phyloP scores from a whole-genome alignment of 1,140 invertebrate genomes.

The Nixonia krombeini region DNA sequence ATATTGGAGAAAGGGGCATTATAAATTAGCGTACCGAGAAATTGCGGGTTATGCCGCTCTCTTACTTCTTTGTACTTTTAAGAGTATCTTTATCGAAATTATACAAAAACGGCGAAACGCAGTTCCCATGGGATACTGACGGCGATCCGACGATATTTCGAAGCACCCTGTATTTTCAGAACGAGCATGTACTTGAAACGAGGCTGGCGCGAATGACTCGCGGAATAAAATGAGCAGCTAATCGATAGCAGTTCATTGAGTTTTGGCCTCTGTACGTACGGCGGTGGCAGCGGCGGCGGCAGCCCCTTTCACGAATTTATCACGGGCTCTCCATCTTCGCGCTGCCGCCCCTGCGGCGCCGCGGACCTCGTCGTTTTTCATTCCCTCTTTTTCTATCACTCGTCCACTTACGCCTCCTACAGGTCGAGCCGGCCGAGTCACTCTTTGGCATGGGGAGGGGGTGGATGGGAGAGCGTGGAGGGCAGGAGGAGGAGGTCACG shows the following conservation, averaged over 20 bases:
- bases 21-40: too few relatives aligned
- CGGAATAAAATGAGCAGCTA: conserved; percentile 62
- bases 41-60: too few relatives aligned
- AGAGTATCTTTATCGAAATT: too few relatives aligned
- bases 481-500: conserved; percentile 51
- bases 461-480: conserved; percentile 7
- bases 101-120: too few relatives aligned
- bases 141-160: too few relatives aligned
- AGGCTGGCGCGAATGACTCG: conserved; percentile 47
- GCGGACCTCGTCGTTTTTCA: conserved; percentile 36
- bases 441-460: not conserved
- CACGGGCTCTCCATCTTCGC: conserved; percentile 12
- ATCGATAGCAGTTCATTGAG: conserved; percentile 69
- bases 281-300: too few relatives aligned
- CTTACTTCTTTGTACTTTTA: too few relatives aligned
- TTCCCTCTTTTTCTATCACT: conserved; percentile 25
- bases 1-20: too few relatives aligned
- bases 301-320: conserved; percentile 45
- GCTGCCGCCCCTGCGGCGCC: conserved; percentile 25
- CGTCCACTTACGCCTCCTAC: conserved; percentile 26
- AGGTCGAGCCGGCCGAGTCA: conserved; percentile 22
- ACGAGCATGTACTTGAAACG: conserved; percentile 28
- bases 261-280: conserved; percentile 56
- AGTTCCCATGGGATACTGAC: too few relatives aligned
- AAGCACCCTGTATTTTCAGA: conserved; percentile 1